These are phyloP conservation scores for Plectrocnemia conspersa DNA, from an alignment of 1,140 invertebrate species.

Conservation along the genomic window DNA sequence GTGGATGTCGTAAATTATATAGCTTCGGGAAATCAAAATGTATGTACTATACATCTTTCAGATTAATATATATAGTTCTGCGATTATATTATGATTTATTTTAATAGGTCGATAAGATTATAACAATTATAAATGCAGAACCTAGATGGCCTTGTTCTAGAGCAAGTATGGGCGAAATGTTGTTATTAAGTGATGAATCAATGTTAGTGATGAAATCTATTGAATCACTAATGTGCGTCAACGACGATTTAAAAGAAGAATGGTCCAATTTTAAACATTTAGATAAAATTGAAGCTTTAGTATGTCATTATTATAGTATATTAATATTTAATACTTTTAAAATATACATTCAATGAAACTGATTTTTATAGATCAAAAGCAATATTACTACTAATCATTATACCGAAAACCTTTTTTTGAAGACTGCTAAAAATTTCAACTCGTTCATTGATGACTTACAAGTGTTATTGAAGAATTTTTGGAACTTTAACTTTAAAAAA, in stretches of 20 bases:
- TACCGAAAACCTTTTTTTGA: slow-evolving; percentile 40
- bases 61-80: not conserved
- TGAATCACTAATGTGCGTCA: slow-evolving; percentile 41
- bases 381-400: no score
- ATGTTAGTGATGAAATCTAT: slow-evolving; percentile 37
- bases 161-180: slow-evolving; percentile 36
- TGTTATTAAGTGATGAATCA: slow-evolving; percentile 35
- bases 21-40: slow-evolving; percentile 34
- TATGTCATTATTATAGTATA: slow-evolving; percentile 35
- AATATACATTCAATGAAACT: no score
- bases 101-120: slow-evolving; percentile 41
- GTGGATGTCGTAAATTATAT: slow-evolving; percentile 39
- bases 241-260: slow-evolving; percentile 38
- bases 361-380: no score
- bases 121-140: slow-evolving; percentile 39
- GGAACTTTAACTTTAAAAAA: not conserved
- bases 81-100: no score
- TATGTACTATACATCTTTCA: not conserved
- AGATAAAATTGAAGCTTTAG: slow-evolving; percentile 37
- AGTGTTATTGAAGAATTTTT: slow-evolving; percentile 20
- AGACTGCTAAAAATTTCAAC: slow-evolving; percentile 42
- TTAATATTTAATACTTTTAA: not conserved
- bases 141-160: slow-evolving; percentile 44
- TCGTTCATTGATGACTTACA: slow-evolving; percentile 38
- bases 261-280: slow-evolving; percentile 40